phyloP scores from a whole-genome alignment of 2,888 invertebrate genomes.

The Cheilosia pagana region DNA sequence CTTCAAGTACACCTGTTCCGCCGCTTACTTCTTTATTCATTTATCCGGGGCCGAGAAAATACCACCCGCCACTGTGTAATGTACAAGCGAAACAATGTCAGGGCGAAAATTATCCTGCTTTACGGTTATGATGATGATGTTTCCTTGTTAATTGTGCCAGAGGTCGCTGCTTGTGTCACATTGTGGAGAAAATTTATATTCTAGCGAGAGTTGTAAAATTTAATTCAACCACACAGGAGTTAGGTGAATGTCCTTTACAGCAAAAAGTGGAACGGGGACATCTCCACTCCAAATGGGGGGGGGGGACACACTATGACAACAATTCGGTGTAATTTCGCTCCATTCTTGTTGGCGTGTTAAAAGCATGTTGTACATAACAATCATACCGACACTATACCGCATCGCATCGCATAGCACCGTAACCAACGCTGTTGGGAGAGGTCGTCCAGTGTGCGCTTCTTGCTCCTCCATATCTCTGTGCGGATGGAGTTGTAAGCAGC shows the following conservation, averaged over 20 bases:
- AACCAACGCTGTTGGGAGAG: slow-evolving; percentile 21
- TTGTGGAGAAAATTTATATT: slow-evolving; percentile 70
- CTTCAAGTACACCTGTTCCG: slow-evolving; percentile 66
- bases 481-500: slow-evolving; percentile 62
- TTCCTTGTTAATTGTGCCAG: slow-evolving; percentile 75
- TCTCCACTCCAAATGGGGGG: slow-evolving; percentile 59
- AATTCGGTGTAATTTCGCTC: slow-evolving; percentile 71
- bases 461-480: neutral
- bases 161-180: slow-evolving; percentile 75
- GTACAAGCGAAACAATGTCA: slow-evolving; percentile 52
- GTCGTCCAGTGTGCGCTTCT: slow-evolving; percentile 13
- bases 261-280: slow-evolving; percentile 31
- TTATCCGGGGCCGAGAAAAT: slow-evolving; percentile 20
- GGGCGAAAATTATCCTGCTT: slow-evolving; percentile 72
- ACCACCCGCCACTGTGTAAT: neutral
- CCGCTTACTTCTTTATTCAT: slow-evolving; percentile 64
- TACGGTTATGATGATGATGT: slow-evolving; percentile 75
- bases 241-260: slow-evolving; percentile 66
- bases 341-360: slow-evolving; percentile 74
- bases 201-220: slow-evolving; percentile 74
- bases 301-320: slow-evolving; percentile 63
- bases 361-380: slow-evolving; percentile 75
- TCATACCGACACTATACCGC: slow-evolving; percentile 56
- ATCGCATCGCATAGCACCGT: slow-evolving; percentile 51
- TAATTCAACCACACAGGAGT: slow-evolving; percentile 73